Base-by-base conservation (phyloP, 1,140 invertebrate genomes). In the Sarcophaga peregrina region DNA sequence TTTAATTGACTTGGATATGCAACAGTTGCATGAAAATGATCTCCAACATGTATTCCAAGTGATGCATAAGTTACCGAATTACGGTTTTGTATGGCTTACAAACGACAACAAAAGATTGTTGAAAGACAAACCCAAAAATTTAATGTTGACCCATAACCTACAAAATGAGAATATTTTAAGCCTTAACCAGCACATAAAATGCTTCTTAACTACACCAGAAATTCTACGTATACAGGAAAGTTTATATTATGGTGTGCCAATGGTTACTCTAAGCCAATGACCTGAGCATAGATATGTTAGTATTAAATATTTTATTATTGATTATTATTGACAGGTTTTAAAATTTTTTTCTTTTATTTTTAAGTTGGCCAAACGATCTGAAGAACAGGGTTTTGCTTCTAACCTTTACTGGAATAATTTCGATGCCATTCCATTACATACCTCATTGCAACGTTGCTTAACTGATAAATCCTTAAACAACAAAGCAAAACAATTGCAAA, bases 201-300 rank as follows among this genome's bases (percentile, higher is more conserved):
- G 15, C 10, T 7, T 50, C 13, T 20, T 78, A 45, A 25, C 48
- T 7, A 10, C 10, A 20, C 20, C 75, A 1, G 75, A 78, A 52
- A 50, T 11, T 50, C 50, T 78, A 25, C 8, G 10, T 0, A 13
- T 50, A 10, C 75, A 78, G 25, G 75, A 78, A 11, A 20, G n/a
- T 5, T 78, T 78, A 25, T 78, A 78, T 11, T 17, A 50, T 50
- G 47, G n/a, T 1, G 15, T 52, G 2, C n/a, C 75, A 52, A 48
- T 50, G 17, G 25, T 78, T 8, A 25, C 75, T 5, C 11, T 78
- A n/a, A 52, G n/a, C 9, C 11, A 10, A 17, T 25, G 3, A 10
- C 75, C 75, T 3, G 75, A 78, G 20, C 75, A 78, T 25, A 78
- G 75, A 78, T 78, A 78, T 78, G 75, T 78, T 52, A 52, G 75